Percentiles rank a stretch among this genome's conserved stretches.
Evolutionary conservation across 2,888 invertebrate genomes (phyloP).

Genomic region (Helleia helle): DNA sequence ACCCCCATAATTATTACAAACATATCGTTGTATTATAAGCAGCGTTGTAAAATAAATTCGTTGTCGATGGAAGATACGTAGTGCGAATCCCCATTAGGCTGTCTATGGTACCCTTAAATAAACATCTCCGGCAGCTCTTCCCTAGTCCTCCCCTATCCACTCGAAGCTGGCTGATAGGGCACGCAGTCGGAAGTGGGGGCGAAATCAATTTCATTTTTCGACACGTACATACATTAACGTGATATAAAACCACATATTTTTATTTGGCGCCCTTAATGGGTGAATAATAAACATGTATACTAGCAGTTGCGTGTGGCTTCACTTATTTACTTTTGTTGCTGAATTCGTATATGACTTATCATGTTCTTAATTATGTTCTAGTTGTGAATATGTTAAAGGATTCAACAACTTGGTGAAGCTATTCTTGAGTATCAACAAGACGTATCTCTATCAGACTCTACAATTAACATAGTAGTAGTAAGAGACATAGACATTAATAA

Average conservation of each 20-base stretch:
- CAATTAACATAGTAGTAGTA: too few relatives aligned
- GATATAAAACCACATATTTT: slow-evolving; percentile 37
- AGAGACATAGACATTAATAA: too few relatives aligned
- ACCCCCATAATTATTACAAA: slow-evolving; percentile 1
- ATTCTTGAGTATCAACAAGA: too few relatives aligned
- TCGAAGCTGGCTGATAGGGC: slow-evolving; percentile 64
- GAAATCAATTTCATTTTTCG: slow-evolving; percentile 73
- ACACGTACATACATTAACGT: slow-evolving; percentile 66
- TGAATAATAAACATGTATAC: not conserved
- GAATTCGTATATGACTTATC: too few relatives aligned
- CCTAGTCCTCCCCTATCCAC: slow-evolving; percentile 60
- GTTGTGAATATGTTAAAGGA: too few relatives aligned
- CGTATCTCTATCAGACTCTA: too few relatives aligned
- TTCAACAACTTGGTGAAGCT: too few relatives aligned
- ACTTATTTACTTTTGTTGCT: too few relatives aligned
- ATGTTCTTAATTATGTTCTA: too few relatives aligned
- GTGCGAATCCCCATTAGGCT: slow-evolving; percentile 56
- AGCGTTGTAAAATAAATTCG: slow-evolving; percentile 27
- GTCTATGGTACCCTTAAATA: slow-evolving; percentile 71
- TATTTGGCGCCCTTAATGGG: slow-evolving; percentile 9
- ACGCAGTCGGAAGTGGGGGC: slow-evolving; percentile 59
- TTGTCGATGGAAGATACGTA: slow-evolving; percentile 25
- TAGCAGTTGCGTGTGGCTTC: too few relatives aligned
- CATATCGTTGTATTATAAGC: slow-evolving; percentile 12
- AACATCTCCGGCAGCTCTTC: slow-evolving; percentile 58